Evolutionary conservation across 35 echinoderm and acorn worm species (phyloP), one percentile per base, ranked within the genome.

Genomic region (Strongylocentrotus purpuratus): DNA sequence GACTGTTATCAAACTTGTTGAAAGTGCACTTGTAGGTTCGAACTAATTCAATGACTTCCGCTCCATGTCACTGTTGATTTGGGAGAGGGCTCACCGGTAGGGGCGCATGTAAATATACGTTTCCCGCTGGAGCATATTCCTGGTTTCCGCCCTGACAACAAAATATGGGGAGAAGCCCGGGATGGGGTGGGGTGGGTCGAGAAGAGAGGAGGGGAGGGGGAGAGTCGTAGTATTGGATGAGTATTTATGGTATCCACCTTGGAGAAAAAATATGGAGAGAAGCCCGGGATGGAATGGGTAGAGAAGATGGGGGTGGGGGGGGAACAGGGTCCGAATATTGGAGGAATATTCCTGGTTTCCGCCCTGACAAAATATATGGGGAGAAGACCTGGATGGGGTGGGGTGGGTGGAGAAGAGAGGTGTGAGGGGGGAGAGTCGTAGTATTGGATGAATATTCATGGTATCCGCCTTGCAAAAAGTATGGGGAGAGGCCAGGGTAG

Each of bases 21-120:
- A 78, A 78, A 78, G 65, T 78, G 65, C 65, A 78, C 20, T 78
- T 28, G 65, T 78, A 78, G 65, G 65, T 78, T 78, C 65, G 65
- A 78, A 78, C 65, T 78, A 78, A 78, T 78, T 78, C 65, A 78
- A 78, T 78, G 20, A 78, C 65, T 78, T 78, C 65, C 65, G 65
- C 8, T 28, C 4, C 22, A 7, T 78, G 65, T 78, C 65, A 78
- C 65, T 78, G 25, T 78, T 18, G 65, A 78, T 78, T 78, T 28
- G 25, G 65, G 5, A 4, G 65, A 78, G 20, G 20, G 65, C 65
- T 78, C 65, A 78, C 65, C 65, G 65, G 65, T n/a, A 78, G 28
- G 20, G 65, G 25, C 35, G 65, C 6, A 78, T 78, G 65, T 78
- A 78, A 78, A 78, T 78, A 78, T 78, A 28, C 65, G 65, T 78